A percentile compares a stretch with the other conserved stretches of the same genome.
These are phyloP conservation scores for Euura lappo DNA, from an alignment of 1,140 invertebrate genomes.

Conservation along the genomic window DNA sequence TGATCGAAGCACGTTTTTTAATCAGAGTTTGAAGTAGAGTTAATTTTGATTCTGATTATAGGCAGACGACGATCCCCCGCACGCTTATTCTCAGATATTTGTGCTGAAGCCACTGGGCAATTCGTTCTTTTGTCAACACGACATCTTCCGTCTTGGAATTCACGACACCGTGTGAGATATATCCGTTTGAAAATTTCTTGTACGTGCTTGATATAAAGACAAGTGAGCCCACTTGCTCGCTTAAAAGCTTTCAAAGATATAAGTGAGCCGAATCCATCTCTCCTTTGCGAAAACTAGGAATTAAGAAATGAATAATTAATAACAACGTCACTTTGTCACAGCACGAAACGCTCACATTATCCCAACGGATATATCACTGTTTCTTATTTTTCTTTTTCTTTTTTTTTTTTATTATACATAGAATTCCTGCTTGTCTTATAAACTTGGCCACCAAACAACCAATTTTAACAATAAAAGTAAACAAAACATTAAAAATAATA, in stretches of 20 bases:
- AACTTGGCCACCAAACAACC: constrained; percentile 13
- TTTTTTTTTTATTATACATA: constrained; percentile 36
- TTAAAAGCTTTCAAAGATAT: constrained; percentile 24
- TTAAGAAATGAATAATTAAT: too few species aligned
- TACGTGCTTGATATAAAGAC: constrained; percentile 26
- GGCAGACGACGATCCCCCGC: constrained; percentile 92
- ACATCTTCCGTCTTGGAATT: constrained; percentile 90
- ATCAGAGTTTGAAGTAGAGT: too few species aligned
- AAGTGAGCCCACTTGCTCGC: constrained; percentile 37
- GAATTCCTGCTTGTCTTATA: constrained; percentile 40
- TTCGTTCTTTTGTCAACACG: constrained; percentile 89
- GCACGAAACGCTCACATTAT: constrained; percentile 10
- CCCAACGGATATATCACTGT: constrained; percentile 41
- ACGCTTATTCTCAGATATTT: constrained; percentile 89
- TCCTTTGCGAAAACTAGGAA: too few species aligned
- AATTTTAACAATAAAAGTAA: constrained; percentile 35
- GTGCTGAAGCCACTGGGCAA: constrained; percentile 84
- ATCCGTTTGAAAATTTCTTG: constrained; percentile 11
- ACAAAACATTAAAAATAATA: too few species aligned
- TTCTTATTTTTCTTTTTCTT: constrained; percentile 13
- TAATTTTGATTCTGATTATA: constrained; percentile 59
- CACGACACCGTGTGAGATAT: constrained; percentile 76
- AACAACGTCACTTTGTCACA: constrained; percentile 25
- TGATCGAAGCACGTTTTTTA: not conserved
- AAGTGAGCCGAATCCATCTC: too few species aligned